These are phyloP conservation scores for Teleogryllus occipitalis DNA, from an alignment of 1,140 invertebrate genomes.

Conservation along the genomic window DNA sequence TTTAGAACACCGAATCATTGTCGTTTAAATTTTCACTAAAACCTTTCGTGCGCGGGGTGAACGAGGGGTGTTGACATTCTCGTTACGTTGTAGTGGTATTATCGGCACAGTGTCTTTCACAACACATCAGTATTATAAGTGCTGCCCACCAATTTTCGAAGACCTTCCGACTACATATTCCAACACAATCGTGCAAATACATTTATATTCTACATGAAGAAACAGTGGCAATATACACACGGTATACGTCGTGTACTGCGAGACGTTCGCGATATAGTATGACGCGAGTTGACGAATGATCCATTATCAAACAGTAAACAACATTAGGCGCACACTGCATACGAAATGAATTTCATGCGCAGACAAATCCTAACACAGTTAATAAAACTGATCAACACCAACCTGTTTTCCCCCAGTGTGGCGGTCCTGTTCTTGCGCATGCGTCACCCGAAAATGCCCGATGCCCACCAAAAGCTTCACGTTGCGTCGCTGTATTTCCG, in stretches of 20 bases:
- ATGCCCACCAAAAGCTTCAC: neutral
- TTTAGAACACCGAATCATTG: too few species aligned
- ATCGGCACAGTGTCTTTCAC: neutral
- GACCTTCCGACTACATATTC: too few species aligned
- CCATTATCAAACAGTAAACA: neutral
- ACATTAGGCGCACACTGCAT: neutral
- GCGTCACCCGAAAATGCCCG: neutral
- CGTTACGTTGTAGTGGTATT: neutral
- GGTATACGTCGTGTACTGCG: neutral
- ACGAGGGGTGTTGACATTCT: neutral
- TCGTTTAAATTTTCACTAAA: neutral
- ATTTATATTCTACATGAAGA: too few species aligned
- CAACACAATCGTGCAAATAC: too few species aligned
- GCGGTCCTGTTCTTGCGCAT: conserved; percentile 9
- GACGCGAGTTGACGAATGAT: neutral
- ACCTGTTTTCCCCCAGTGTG: conserved; percentile 16
- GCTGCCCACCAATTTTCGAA: too few species aligned
- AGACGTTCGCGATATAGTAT: neutral
- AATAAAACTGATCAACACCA: conserved; percentile 11
- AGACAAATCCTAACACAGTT: neutral
- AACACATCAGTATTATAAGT: too few species aligned
- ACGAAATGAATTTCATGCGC: neutral
- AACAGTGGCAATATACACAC: neutral
- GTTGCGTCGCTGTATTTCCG: conserved; percentile 8
- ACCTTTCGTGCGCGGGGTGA: neutral